A percentile compares a stretch with the other conserved stretches of the same genome.
phyloP scores from a whole-genome alignment of 2,797 vertebrate genomes.

The Capromys pilorides region DNA sequence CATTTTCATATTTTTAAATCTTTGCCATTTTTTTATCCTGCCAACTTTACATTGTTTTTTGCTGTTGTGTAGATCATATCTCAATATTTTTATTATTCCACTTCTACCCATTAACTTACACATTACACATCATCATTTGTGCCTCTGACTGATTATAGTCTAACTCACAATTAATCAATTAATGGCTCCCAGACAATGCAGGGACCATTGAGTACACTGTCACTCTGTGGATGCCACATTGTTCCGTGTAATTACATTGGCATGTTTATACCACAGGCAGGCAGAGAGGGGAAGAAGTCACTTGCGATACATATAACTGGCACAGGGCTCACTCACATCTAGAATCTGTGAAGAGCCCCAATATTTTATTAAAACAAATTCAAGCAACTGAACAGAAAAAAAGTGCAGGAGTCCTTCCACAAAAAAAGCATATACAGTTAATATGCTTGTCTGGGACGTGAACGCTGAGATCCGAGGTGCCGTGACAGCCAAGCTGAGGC shows the following conservation, averaged over 20 bases:
- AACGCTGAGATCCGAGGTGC: neutral
- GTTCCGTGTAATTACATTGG: neutral
- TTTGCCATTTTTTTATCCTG: neutral
- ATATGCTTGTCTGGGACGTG: neutral
- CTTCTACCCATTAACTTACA: neutral
- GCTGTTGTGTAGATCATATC: neutral
- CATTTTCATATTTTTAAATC: neutral
- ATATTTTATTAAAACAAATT: neutral
- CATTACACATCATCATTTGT: neutral
- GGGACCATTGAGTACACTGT: neutral
- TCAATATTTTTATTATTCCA: conserved; percentile 15
- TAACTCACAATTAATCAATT: neutral
- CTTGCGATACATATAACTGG: neutral
- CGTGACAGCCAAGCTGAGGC: neutral
- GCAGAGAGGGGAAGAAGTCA: neutral
- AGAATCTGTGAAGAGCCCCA: neutral
- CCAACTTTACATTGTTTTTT: neutral
- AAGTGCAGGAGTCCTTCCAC: neutral
- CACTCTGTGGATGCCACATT: neutral
- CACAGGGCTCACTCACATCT: neutral
- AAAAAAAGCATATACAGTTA: neutral
- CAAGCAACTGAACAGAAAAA: neutral
- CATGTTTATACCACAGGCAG: neutral
- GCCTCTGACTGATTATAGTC: neutral
- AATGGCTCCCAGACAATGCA: neutral